Percentiles rank a stretch among this genome's conserved stretches.
phyloP scores from a whole-genome alignment of 2,888 invertebrate species.

The Lymantria dispar region DNA sequence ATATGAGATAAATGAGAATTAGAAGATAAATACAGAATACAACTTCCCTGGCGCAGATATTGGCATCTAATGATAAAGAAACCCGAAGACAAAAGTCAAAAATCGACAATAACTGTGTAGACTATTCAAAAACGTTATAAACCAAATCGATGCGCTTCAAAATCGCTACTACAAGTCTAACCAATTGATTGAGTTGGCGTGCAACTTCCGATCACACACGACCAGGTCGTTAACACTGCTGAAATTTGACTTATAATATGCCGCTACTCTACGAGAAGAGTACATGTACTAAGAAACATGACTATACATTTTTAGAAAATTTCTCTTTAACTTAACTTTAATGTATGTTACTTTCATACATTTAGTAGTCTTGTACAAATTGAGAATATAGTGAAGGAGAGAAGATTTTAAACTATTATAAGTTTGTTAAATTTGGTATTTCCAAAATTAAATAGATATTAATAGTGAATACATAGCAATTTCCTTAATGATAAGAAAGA shows the following conservation, averaged over 20 bases:
- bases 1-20: too few relatives aligned
- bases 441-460: too few relatives aligned
- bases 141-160: neutral
- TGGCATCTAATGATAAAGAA: too few relatives aligned
- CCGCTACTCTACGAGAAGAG: constrained; percentile 5
- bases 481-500: too few relatives aligned
- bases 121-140: neutral
- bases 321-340: neutral
- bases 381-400: too few relatives aligned
- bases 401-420: too few relatives aligned
- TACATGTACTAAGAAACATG: neutral
- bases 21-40: too few relatives aligned
- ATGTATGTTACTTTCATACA: neutral
- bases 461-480: too few relatives aligned
- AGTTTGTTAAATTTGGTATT: too few relatives aligned
- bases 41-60: too few relatives aligned
- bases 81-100: neutral
- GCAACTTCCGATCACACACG: constrained; percentile 7
- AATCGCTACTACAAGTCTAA: constrained; percentile 8
- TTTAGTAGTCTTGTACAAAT: neutral
- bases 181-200: constrained; percentile 1
- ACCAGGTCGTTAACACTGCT: constrained; percentile 11
- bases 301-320: neutral
- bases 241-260: constrained; percentile 6
- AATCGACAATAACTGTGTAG: neutral